Base-by-base conservation (phyloP, 2,797 vertebrate genomes). In the Danio choprae region DNA sequence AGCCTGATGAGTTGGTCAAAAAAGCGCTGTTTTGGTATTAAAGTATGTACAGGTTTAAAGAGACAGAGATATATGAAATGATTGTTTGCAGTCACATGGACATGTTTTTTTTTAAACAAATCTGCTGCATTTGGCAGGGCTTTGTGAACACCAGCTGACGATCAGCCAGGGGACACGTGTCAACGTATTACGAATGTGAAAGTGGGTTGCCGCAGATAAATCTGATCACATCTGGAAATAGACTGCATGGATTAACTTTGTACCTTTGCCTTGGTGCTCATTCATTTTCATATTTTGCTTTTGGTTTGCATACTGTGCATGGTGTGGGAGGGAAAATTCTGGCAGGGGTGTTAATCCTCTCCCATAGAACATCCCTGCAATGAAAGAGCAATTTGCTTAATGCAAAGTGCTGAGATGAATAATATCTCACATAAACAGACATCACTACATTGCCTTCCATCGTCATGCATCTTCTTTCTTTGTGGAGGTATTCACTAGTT, bases 121-220 rank as follows among this genome's bases (percentile, higher is more conserved):
- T 36, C 38, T 67, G 58, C 20, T 41, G 82, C 85, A 60, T 81
- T 78, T 59, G 85, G 87, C 87, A 87, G 80, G 74, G 86, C 68
- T 75, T 81, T 51, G 50, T 43, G 15, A 75, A 40, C 46, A n/a
- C 48, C 53, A 70, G 55, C 16, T 40, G 43, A 38, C 43, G 7
- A 72, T 11, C 50, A 80, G 36, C 60, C 36, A 41, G 46, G 5
- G 15, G 16, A 79, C 58, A 71, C 12, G 41, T 80, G 72, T 58
- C 15, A 0, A 29, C 46, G 51, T 60, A 59, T 77, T 83, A 38
- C 22, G 22, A 58, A 64, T 67, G 41, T 10, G 22, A 64, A 76
- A 76, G 48, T 48, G 51, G 58, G 53, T 76, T 71, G 50, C 72
- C 11, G n/a, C 51, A 58, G 65, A 29, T 83, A 72, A 83, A 76